Evolutionary conservation across 2,797 vertebrate genomes (phyloP), one percentile per base, ranked within the genome.

Genomic region (Enteromius trimaculatus): DNA sequence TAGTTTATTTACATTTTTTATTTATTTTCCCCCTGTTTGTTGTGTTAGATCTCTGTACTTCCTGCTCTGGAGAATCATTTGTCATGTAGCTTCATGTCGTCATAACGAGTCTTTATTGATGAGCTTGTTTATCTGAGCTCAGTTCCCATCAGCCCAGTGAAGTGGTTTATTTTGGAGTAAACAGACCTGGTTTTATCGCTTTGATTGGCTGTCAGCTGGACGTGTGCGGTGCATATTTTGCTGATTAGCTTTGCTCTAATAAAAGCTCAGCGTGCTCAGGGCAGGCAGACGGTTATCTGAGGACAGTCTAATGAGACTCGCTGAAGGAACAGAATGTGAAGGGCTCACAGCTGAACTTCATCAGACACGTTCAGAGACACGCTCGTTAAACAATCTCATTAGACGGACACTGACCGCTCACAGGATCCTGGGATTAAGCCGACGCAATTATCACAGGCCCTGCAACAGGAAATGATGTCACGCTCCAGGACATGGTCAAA

Each of bases 211-310:
- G 62, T 47, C 53, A 76, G 44, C 39, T 78, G 66, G 26, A 62
- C 23, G 58, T 62, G 58, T 62, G 58, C 23, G 26, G 58, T 76
- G 44, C 77, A 82, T 83, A 49, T 42, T 80, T 81, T 64, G 39
- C 11, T 0, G 49, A 78, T 82, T 84, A 79, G 75, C 75, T 80
- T 37, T 76, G 23, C 53, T 80, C 44, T 69, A 70, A 78, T 84
- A 81, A 75, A 83, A 68, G 49, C 4, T 0, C 47, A 68, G 26
- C 13, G 49, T 23, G 77, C 58, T 42, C 70, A 84, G 34, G 68
- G 42, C 49, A n/a, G 21, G 31, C 53, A 62, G 55, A 21, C 8
- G 72, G 72, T 75, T 55, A 75, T 75, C 55, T 39, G 11, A 55
- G 72, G 72, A 75, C 72, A 44, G 69, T 53, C 71, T 74, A 74